A percentile compares a stretch with the other conserved stretches of the same genome.
Evolutionary conservation across 2,888 invertebrate species (phyloP).

Genomic region (Erpobdella octoculata): DNA sequence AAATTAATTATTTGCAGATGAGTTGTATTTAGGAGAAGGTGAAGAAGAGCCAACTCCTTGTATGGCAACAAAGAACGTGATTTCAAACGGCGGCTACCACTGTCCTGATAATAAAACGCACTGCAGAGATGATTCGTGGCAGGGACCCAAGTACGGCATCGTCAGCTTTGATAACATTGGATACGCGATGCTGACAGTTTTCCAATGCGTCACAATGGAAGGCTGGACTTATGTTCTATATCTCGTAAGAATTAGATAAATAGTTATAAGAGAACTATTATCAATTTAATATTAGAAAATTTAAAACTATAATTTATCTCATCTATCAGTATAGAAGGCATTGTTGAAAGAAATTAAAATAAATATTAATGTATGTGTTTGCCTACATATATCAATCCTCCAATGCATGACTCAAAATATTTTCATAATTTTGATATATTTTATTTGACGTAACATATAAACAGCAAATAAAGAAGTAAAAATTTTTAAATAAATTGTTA

Average conservation of each 20-base stretch:
- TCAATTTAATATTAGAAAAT: neutral
- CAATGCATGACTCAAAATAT: too few relatives aligned
- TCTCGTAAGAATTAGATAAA: conserved; percentile 64
- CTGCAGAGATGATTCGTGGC: conserved; percentile 42
- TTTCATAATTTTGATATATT: too few relatives aligned
- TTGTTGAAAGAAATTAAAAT: too few relatives aligned
- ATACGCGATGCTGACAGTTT: conserved; percentile 99
- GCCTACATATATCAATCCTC: too few relatives aligned
- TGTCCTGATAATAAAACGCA: neutral
- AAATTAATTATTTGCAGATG: neutral
- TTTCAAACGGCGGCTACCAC: conserved; percentile 1
- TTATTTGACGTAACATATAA: too few relatives aligned
- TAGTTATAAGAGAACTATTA: neutral
- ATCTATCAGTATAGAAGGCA: neutral
- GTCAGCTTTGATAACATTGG: conserved; percentile 99
- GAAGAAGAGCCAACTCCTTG: conserved; percentile 8
- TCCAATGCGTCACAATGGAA: conserved; percentile 99
- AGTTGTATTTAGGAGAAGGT: conserved; percentile 19
- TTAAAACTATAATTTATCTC: too few relatives aligned
- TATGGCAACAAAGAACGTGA: neutral
- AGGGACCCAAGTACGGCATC: conserved; percentile 75
- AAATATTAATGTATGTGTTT: too few relatives aligned
- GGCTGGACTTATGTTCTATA: conserved; percentile 99
- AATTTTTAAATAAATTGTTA: too few relatives aligned
- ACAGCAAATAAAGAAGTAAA: too few relatives aligned